Evolutionary conservation across 2,113 vertebrate genomes (phyloP).

Genomic region (Mesoclemmys tuberculata): DNA sequence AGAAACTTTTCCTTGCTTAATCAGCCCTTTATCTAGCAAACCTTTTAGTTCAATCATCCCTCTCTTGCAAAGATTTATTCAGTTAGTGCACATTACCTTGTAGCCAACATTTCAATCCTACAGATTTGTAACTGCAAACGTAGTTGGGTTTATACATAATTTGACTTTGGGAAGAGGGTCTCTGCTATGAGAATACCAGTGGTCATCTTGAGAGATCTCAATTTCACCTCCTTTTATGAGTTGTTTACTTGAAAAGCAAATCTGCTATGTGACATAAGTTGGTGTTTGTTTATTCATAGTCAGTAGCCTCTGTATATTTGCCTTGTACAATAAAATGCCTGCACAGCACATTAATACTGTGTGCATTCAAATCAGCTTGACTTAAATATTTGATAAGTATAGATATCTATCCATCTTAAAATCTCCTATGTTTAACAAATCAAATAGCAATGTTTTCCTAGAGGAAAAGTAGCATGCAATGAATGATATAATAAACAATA

Average conservation of each 20-base stretch:
- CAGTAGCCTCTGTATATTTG: neutral
- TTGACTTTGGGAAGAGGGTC: neutral
- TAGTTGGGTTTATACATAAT: neutral
- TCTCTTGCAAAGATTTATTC: neutral
- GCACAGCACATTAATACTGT: neutral
- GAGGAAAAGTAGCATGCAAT: neutral
- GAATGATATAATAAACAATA: neutral
- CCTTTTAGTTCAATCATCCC: neutral
- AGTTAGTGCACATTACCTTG: neutral
- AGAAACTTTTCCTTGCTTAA: neutral
- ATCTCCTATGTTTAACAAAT: slow-evolving; percentile 12
- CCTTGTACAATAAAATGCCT: neutral
- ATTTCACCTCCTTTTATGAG: neutral
- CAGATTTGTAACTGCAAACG: neutral
- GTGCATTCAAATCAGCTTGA: neutral
- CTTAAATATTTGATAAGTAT: slow-evolving; percentile 32
- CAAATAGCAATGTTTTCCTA: neutral
- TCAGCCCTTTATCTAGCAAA: neutral
- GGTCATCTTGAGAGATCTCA: neutral
- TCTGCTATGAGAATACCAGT: neutral
- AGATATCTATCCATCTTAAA: neutral
- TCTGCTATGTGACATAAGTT: neutral
- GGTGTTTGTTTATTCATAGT: neutral
- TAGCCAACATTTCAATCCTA: neutral
- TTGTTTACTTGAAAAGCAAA: neutral